Conservation (phyloP, 2,113 vertebrate species). For the Ochotona curzoniae region DNA sequence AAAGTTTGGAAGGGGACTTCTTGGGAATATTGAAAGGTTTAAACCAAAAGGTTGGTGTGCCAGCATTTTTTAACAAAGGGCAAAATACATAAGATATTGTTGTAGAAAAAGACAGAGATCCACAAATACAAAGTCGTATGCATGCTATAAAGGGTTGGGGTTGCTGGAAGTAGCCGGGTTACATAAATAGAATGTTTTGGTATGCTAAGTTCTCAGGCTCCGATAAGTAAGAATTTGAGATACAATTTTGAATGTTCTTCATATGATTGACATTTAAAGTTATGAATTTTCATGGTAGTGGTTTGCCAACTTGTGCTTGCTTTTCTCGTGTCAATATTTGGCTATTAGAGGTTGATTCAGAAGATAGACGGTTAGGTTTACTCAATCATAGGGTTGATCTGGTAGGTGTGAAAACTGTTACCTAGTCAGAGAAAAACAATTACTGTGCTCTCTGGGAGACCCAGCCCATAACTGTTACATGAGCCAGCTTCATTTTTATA, state of each 20-base stretch:
- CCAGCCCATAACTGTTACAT: background rate
- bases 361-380: constrained; percentile 1
- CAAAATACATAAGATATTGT: background rate
- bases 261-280: background rate
- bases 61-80: background rate
- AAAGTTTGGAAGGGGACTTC: background rate
- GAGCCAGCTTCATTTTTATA: background rate
- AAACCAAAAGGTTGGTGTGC: background rate
- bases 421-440: background rate
- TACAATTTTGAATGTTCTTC: background rate
- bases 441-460: background rate
- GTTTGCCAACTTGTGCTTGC: background rate
- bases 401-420: background rate
- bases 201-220: background rate
- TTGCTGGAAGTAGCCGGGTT: too few relatives aligned
- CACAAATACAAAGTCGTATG: background rate
- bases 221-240: background rate
- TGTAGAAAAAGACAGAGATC: background rate
- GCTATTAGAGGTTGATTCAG: background rate
- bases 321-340: background rate
- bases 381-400: background rate
- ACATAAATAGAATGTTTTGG: background rate
- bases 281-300: background rate
- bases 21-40: background rate
- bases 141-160: too few relatives aligned